These are phyloP conservation scores for Pseudois nayaur DNA, from an alignment of 2,113 vertebrate genomes.

Conservation along the genomic window DNA sequence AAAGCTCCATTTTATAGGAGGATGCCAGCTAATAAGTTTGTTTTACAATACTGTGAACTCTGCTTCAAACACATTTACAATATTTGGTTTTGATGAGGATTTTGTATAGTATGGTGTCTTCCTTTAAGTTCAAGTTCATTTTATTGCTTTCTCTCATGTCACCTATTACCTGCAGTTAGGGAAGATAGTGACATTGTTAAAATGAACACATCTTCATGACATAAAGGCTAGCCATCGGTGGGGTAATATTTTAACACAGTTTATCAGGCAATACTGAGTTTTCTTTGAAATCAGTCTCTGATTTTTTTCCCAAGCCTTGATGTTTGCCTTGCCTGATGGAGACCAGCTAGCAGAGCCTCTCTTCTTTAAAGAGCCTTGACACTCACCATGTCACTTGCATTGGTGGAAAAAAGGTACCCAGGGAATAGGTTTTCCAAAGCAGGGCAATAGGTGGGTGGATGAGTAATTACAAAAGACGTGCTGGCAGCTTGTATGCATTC, in stretches of 20 bases:
- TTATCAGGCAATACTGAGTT: background rate
- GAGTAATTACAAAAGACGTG: background rate
- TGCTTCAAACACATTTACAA: background rate
- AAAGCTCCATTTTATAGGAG: background rate
- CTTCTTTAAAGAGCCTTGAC: background rate
- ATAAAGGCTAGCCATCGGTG: background rate
- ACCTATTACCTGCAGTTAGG: background rate
- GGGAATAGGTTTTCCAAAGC: background rate
- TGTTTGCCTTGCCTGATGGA: background rate
- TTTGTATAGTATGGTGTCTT: background rate
- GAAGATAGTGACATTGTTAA: background rate
- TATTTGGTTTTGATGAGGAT: background rate
- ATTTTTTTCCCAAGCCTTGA: background rate
- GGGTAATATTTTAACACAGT: background rate
- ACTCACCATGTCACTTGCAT: background rate
- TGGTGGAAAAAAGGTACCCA: background rate
- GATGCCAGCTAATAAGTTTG: background rate
- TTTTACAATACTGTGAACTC: background rate
- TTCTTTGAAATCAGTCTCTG: constrained; percentile 12
- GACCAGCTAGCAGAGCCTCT: background rate
- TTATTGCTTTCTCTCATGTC: background rate
- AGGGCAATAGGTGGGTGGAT: background rate
- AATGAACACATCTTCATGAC: background rate
- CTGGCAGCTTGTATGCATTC: background rate
- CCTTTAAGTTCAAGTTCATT: background rate